Evolutionary conservation across 2,113 vertebrate species (phyloP), one percentile per base, ranked within the genome.

Genomic region (Xerus inauris): DNA sequence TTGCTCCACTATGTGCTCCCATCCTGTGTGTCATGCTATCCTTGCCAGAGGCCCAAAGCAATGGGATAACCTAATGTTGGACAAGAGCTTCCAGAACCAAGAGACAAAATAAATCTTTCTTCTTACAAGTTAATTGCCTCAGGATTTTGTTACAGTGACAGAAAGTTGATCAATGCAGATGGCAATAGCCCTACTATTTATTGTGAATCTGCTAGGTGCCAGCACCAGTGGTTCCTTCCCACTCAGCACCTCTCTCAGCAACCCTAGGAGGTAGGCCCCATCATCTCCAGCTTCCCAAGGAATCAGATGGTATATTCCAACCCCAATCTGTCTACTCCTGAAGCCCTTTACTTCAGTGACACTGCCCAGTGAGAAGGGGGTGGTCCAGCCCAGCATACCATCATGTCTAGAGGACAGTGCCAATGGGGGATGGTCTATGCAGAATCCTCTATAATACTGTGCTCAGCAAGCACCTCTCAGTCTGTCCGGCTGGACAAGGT

Each of bases 281-380:
- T 8, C 42, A 0, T 10, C 1, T 8, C 6, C 35, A 69, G 26
- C 24, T 10, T 24, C 10, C 20, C 19, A 24, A 14, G 26, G 45
- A 72, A 20, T 19, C 11, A 12, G 42, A 8, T 0, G 47, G 64
- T 0, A 0, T 4, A 1, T 0, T 67, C 26, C 38, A 30, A 5
- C 47, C 20, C 40, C 38, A 14, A 11, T 6, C 40, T 12, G 13
- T 20, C 32, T 45, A 19, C 26, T 49, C n/a, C 51, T 0, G 2
- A n/a, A 9, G 20, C 49, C 38, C 2, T 32, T 6, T 54, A 32
- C 24, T 14, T 30, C 35, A 32, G 26, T 9, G 20, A 35, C 59
- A 40, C 3, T 2, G 2, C 59, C 40, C 32, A n/a, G 26, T 38
- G 57, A 35, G 71, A 22, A 26, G 32, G 5, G 8, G 45, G 26